These are phyloP conservation scores for Merluccius polli DNA, from an alignment of 2,797 vertebrate species.

Conservation along the genomic window DNA sequence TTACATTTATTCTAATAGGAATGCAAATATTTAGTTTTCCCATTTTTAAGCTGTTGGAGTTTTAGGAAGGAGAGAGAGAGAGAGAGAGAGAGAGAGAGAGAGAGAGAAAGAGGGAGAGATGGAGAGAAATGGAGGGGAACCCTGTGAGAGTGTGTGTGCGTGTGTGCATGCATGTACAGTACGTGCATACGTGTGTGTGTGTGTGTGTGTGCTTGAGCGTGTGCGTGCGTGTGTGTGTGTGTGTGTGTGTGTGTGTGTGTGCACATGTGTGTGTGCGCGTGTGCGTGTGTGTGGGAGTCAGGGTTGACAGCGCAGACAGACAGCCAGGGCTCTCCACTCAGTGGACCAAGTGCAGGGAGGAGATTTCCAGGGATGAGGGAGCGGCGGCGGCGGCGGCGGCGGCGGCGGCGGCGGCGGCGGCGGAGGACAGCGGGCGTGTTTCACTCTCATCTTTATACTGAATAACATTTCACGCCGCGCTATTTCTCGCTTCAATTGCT, in stretches of 20 bases:
- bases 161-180: background rate
- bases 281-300: constrained; percentile 6
- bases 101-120: constrained; percentile 2
- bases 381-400: constrained; percentile 38
- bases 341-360: constrained; percentile 10
- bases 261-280: background rate
- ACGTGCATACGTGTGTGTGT: background rate
- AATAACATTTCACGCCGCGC: constrained; percentile 56
- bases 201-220: too few species aligned
- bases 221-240: too few species aligned
- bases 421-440: constrained; percentile 46
- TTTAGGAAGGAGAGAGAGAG: constrained; percentile 35
- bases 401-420: constrained; percentile 26
- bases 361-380: constrained; percentile 44
- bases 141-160: background rate
- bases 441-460: constrained; percentile 48
- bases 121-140: too few species aligned
- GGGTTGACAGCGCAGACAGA: constrained; percentile 59
- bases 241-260: too few species aligned
- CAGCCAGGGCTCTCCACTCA: constrained; percentile 53
- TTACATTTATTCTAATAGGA: constrained; percentile 73
- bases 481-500: constrained; percentile 52
- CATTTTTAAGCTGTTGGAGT: constrained; percentile 66
- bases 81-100: background rate
- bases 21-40: constrained; percentile 70